Conservation (phyloP, 2,888 invertebrate genomes). For the Chorisops tibialis region DNA sequence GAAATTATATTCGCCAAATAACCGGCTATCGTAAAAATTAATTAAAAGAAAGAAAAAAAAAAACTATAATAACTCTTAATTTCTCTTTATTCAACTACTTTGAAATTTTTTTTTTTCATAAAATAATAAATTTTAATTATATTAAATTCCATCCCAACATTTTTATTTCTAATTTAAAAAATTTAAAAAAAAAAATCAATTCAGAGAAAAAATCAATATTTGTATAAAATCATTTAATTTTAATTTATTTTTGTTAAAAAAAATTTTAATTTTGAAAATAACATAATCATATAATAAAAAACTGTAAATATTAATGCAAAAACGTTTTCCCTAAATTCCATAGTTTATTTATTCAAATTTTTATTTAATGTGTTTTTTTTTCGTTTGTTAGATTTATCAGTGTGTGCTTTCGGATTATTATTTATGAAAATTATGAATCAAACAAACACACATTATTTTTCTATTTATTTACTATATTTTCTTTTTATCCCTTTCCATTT, state of each 20-base stretch:
- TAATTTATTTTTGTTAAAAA: slow-evolving; percentile 35
- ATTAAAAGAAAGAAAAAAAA: slow-evolving; percentile 36
- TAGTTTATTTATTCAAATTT: slow-evolving; percentile 39
- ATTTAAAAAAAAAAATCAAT: slow-evolving; percentile 6
- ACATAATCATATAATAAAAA: slow-evolving; percentile 23
- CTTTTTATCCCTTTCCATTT: slow-evolving; percentile 1
- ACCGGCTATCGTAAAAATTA: slow-evolving; percentile 27
- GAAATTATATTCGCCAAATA: background rate
- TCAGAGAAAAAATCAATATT: too few species aligned
- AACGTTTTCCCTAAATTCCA: slow-evolving; percentile 32
- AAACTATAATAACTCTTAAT: slow-evolving; percentile 29
- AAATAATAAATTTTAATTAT: background rate
- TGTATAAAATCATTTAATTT: slow-evolving; percentile 35
- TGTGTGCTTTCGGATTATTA: slow-evolving; percentile 36
- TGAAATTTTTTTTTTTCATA: slow-evolving; percentile 12
- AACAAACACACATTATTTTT: slow-evolving; percentile 3
- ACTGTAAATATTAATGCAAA: slow-evolving; percentile 22
- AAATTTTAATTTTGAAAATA: slow-evolving; percentile 51
- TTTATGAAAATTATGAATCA: background rate
- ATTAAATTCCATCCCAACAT: slow-evolving; percentile 26
- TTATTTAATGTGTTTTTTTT: slow-evolving; percentile 34
- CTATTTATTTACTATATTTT: background rate
- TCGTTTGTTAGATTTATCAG: slow-evolving; percentile 39
- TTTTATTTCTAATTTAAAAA: slow-evolving; percentile 27
- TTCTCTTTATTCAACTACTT: background rate